These are phyloP conservation scores for Cosmopolites sordidus DNA, from an alignment of 2,888 invertebrate species.

Conservation along the genomic window DNA sequence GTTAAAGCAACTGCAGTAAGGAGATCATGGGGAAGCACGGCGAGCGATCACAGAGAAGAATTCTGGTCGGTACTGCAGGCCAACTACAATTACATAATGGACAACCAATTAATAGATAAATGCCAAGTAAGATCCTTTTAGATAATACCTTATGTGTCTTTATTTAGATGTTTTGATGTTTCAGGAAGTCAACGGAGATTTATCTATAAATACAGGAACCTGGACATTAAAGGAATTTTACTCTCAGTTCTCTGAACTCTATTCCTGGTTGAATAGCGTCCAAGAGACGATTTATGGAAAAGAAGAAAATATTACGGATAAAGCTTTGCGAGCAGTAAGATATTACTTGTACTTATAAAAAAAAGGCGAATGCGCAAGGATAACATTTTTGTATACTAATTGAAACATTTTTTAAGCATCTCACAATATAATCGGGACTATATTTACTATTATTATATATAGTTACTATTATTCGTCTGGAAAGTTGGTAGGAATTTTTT, in stretches of 20 bases:
- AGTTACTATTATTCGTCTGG: too few species aligned
- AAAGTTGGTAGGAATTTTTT: too few species aligned
- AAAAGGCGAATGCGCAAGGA: too few species aligned
- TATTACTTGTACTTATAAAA: neutral
- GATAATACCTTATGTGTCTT: neutral
- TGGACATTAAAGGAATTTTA: slow-evolving; percentile 76
- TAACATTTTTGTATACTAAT: too few species aligned
- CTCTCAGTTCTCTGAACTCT: slow-evolving; percentile 74
- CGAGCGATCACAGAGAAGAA: slow-evolving; percentile 77
- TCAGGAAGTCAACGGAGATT: slow-evolving; percentile 74
- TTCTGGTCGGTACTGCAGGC: slow-evolving; percentile 89
- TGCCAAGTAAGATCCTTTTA: slow-evolving; percentile 57
- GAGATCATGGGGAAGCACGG: slow-evolving; percentile 70
- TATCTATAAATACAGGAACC: slow-evolving; percentile 61
- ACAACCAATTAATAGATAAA: slow-evolving; percentile 85
- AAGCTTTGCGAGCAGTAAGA: slow-evolving; percentile 64
- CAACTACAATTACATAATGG: slow-evolving; percentile 93
- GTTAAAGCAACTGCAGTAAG: slow-evolving; percentile 55
- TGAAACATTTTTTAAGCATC: too few species aligned
- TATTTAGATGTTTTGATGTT: slow-evolving; percentile 30
- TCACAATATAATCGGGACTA: too few species aligned
- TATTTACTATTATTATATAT: too few species aligned
- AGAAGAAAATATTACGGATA: slow-evolving; percentile 65
- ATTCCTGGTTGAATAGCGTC: slow-evolving; percentile 74
- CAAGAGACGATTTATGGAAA: slow-evolving; percentile 74